Conservation (phyloP, 2,113 vertebrate genomes). For the Rhinogobius similis region DNA sequence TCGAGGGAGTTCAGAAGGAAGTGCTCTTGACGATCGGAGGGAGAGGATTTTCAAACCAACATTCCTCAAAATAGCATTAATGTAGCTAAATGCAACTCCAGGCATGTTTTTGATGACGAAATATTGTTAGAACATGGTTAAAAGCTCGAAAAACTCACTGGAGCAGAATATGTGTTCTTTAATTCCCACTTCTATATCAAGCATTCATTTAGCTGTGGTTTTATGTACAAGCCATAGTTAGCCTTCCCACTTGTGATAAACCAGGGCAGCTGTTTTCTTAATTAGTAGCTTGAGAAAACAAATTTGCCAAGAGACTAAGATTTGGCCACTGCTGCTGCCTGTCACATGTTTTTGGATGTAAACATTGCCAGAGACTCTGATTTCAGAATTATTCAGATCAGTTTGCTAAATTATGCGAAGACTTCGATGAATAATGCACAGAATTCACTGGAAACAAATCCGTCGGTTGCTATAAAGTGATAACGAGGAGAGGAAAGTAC, state of each 20-base stretch:
- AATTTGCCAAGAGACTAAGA: background rate
- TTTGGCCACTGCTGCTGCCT: conserved; percentile 2
- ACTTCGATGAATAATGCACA: background rate
- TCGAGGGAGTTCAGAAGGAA: too few relatives aligned
- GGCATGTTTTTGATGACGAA: too few relatives aligned
- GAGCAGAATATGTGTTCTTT: too few relatives aligned
- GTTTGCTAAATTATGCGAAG: background rate
- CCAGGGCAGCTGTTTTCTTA: conserved; percentile 17
- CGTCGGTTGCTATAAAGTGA: background rate
- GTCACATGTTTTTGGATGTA: conserved; percentile 4
- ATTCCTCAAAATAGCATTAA: too few relatives aligned
- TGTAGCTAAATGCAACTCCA: too few relatives aligned
- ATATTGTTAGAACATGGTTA: too few relatives aligned
- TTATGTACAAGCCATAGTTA: too few relatives aligned
- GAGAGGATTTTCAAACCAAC: too few relatives aligned
- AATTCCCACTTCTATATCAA: background rate
- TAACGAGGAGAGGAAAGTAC: background rate
- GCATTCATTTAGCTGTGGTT: background rate
- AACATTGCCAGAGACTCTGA: conserved; percentile 1
- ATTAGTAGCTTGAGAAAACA: conserved; percentile 20
- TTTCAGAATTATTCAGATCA: conserved; percentile 12
- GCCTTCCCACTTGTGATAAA: conserved; percentile 8
- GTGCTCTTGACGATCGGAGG: too few relatives aligned
- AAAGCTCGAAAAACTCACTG: too few relatives aligned
- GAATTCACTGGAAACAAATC: background rate